phyloP scores from a whole-genome alignment of 2,888 invertebrate genomes.

The Quadriops clusia region DNA sequence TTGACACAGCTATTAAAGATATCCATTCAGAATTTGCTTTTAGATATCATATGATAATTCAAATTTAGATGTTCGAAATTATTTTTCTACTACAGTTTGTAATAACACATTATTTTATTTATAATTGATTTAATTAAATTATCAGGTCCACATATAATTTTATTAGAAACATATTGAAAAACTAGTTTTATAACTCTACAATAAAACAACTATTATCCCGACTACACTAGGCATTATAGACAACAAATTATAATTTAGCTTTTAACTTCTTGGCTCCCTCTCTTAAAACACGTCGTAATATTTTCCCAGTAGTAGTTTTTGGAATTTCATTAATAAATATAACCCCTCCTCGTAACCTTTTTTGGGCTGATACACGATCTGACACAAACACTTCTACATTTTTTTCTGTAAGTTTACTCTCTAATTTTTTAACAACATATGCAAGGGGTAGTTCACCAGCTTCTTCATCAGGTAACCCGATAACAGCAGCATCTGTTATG shows the following conservation, averaged over 20 bases:
- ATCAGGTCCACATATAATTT: no score
- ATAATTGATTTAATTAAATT: no score
- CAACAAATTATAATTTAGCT: conserved; percentile 30
- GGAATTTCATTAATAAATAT: conserved; percentile 54
- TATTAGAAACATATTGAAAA: no score
- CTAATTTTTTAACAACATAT: conserved; percentile 55
- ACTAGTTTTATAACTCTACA: no score
- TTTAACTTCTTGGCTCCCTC: conserved; percentile 34
- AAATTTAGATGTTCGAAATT: no score
- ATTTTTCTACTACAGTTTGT: no score
- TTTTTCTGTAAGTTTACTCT: conserved; percentile 38
- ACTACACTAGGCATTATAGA: no score
- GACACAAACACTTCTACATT: conserved; percentile 20
- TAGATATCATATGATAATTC: no score
- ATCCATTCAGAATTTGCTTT: no score
- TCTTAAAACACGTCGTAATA: conserved; percentile 47
- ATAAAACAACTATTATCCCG: no score
- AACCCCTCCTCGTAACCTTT: conserved; percentile 55
- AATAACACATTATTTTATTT: no score
- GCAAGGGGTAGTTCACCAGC: conserved; percentile 70
- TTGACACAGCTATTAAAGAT: no score
- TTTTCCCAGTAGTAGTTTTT: conserved; percentile 57
- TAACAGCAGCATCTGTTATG: conserved; percentile 47
- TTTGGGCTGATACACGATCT: conserved; percentile 42
- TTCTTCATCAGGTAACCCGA: conserved; percentile 53